Conservation (phyloP, 2,888 invertebrate species). For the Abrostola tripartita region DNA sequence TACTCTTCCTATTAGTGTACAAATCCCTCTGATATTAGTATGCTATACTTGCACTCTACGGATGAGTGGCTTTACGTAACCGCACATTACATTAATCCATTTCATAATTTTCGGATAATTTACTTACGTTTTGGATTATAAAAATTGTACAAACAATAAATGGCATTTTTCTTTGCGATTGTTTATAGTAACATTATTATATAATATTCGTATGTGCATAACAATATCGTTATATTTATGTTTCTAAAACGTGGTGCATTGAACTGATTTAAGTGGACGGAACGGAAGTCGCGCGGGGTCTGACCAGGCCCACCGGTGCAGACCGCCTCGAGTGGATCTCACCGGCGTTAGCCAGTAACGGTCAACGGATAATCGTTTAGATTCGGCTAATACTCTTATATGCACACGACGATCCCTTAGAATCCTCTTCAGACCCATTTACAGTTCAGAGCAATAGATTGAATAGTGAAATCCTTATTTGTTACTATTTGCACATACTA, state of each 20-base stretch:
- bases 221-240: constrained; percentile 7
- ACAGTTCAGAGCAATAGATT: constrained; percentile 27
- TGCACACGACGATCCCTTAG: constrained; percentile 22
- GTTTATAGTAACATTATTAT: background rate
- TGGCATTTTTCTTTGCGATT: constrained; percentile 14
- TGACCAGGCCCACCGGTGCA: constrained; percentile 61
- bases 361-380: constrained; percentile 51
- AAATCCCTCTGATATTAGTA: constrained; percentile 32
- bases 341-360: constrained; percentile 67
- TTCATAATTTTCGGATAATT: constrained; percentile 32
- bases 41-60: constrained; percentile 21
- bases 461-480: constrained; percentile 38
- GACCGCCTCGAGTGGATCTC: constrained; percentile 69
- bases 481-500: constrained; percentile 9
- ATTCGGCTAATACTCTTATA: constrained; percentile 47
- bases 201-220: constrained; percentile 7
- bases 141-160: constrained; percentile 12
- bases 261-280: constrained; percentile 68
- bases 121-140: constrained; percentile 15
- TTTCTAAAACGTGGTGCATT: constrained; percentile 66
- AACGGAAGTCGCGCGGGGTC: constrained; percentile 71
- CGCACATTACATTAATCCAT: constrained; percentile 42
- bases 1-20: constrained; percentile 17
- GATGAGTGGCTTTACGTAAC: constrained; percentile 38
- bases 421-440: constrained; percentile 39